A percentile compares a stretch with the other conserved stretches of the same genome.
Evolutionary conservation across 2,888 invertebrate genomes (phyloP).

Genomic region (Philereme transversata): DNA sequence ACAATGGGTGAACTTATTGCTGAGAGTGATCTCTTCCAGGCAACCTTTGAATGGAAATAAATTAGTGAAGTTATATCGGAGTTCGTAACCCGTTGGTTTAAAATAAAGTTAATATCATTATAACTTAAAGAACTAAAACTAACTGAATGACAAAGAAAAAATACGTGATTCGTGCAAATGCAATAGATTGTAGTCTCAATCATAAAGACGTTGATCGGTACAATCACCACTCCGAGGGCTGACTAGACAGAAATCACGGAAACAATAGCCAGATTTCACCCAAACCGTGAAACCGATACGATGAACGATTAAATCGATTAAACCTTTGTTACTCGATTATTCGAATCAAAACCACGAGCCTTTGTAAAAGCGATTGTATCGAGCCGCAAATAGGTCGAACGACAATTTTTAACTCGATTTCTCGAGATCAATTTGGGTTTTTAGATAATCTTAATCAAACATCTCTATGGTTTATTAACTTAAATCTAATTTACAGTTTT

Average conservation of each 20-base stretch:
- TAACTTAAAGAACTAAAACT: too few species aligned
- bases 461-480: conserved; percentile 40
- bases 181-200: conserved; percentile 1
- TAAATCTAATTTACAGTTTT: conserved; percentile 33
- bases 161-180: neutral
- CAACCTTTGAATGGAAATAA: too few species aligned
- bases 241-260: conserved; percentile 23
- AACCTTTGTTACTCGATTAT: conserved; percentile 53
- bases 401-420: conserved; percentile 39
- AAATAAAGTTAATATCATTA: too few species aligned
- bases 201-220: conserved; percentile 9
- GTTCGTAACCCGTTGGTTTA: too few species aligned
- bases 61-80: too few species aligned
- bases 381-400: conserved; percentile 36
- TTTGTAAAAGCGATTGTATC: conserved; percentile 36
- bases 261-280: conserved; percentile 40
- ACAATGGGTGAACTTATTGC: too few species aligned
- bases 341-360: conserved; percentile 57
- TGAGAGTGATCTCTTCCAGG: too few species aligned
- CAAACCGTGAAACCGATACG: conserved; percentile 68
- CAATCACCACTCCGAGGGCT: conserved; percentile 11
- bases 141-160: too few species aligned
- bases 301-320: conserved; percentile 62
- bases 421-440: conserved; percentile 42
- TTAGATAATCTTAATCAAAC: conserved; percentile 42